phyloP scores from a whole-genome alignment of 2,888 invertebrate species.

The Clitarchus hookeri region DNA sequence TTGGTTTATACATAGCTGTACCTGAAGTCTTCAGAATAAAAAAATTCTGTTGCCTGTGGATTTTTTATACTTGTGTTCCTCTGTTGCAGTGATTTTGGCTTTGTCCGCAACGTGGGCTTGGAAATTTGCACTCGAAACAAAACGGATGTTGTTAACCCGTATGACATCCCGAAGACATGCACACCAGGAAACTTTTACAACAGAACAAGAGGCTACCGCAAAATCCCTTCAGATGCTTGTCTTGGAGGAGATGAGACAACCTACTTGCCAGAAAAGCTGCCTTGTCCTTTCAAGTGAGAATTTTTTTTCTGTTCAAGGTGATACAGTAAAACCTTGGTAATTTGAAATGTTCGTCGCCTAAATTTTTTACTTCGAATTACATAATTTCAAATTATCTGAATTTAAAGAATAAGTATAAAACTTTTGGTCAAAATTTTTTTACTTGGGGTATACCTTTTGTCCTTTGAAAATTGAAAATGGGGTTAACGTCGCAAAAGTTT shows the following conservation, averaged over 20 bases:
- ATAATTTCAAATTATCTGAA: no score
- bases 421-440: no score
- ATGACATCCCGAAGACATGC: constrained; percentile 70
- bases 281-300: constrained; percentile 56
- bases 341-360: no score
- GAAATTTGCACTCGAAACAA: constrained; percentile 67
- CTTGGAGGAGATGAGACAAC: constrained; percentile 70
- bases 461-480: no score
- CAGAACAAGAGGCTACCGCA: constrained; percentile 84
- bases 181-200: constrained; percentile 74
- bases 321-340: background rate
- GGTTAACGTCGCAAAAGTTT: no score
- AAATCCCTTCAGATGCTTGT: constrained; percentile 82
- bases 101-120: constrained; percentile 15
- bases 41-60: no score
- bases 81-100: constrained; percentile 22
- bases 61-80: no score
- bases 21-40: no score
- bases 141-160: constrained; percentile 64
- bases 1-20: no score
- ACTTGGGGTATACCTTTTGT: no score
- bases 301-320: constrained; percentile 26
- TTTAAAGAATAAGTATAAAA: no score
- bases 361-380: no score
- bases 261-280: constrained; percentile 68